A percentile compares a stretch with the other conserved stretches of the same genome.
Evolutionary conservation across 2,113 vertebrate species (phyloP).

Genomic region (Myotis davidii): DNA sequence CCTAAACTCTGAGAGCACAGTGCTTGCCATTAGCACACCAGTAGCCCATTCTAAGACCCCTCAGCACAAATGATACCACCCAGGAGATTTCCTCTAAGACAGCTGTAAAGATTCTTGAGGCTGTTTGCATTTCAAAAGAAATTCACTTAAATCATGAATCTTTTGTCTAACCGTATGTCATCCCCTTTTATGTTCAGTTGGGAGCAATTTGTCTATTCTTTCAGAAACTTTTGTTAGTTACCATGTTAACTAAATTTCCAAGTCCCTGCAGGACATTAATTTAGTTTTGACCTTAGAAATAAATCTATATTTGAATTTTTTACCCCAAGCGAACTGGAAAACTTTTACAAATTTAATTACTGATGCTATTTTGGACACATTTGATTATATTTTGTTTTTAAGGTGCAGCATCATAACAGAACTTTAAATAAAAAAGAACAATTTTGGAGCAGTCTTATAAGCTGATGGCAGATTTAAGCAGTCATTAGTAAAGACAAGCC

Average conservation of each 20-base stretch:
- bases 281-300: slow-evolving; percentile 33
- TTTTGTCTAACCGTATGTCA: slow-evolving; percentile 74
- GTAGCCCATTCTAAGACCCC: slow-evolving; percentile 14
- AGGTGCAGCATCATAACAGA: not conserved
- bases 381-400: slow-evolving; percentile 64
- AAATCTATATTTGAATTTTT: slow-evolving; percentile 66
- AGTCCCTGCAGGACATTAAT: not conserved
- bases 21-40: slow-evolving; percentile 27
- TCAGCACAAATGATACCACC: slow-evolving; percentile 58
- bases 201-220: slow-evolving; percentile 68
- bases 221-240: slow-evolving; percentile 70
- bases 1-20: not conserved
- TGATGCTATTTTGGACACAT: slow-evolving; percentile 33
- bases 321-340: slow-evolving; percentile 27
- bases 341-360: slow-evolving; percentile 29
- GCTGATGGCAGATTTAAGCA: not conserved
- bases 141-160: slow-evolving; percentile 60
- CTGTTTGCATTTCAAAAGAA: slow-evolving; percentile 76
- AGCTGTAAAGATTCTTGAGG: slow-evolving; percentile 57
- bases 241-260: slow-evolving; percentile 66
- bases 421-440: not conserved
- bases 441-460: not conserved
- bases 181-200: slow-evolving; percentile 19
- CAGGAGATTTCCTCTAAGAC: slow-evolving; percentile 57
- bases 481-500: not conserved